Percentiles rank a stretch among this genome's conserved stretches.
Conservation (phyloP, 2,113 vertebrate species). For the Pterophyllum scalare region DNA sequence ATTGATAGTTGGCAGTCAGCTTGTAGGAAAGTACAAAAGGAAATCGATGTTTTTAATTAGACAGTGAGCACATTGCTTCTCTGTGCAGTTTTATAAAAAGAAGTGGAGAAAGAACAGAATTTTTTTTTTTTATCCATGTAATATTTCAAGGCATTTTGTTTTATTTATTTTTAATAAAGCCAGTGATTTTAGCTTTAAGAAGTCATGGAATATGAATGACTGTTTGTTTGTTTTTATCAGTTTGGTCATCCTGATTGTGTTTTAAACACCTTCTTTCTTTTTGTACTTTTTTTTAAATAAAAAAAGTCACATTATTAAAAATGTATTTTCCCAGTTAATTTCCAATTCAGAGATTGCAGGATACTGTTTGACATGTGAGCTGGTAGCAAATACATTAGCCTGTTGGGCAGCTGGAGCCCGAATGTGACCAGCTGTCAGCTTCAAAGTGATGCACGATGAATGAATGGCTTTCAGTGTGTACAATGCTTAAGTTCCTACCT, state of each 20-base stretch:
- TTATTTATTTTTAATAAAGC: not conserved
- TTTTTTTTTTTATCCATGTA: not conserved
- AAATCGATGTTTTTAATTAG: not conserved
- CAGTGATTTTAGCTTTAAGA: not conserved
- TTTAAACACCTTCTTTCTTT: not conserved
- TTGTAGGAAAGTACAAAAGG: not conserved
- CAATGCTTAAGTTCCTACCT: not conserved
- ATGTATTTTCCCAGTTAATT: not conserved
- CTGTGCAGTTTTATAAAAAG: not conserved
- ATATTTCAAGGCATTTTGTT: not conserved
- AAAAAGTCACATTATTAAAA: not conserved
- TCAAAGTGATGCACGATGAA: not conserved
- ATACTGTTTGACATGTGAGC: not conserved
- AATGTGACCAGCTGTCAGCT: not conserved
- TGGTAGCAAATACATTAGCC: not conserved
- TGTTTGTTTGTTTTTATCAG: not conserved
- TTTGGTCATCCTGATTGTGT: not conserved
- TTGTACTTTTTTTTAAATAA: not conserved
- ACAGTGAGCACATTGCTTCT: not conserved
- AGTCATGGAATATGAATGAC: too few species aligned
- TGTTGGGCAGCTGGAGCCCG: not conserved
- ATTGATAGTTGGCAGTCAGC: not conserved
- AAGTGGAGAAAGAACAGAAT: not conserved
- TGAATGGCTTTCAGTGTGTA: not conserved
- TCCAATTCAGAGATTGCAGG: not conserved